Percentiles rank a stretch among this genome's conserved stretches.
Conservation (phyloP, 2,888 invertebrate genomes). For the Zootermopsis nevadensis region DNA sequence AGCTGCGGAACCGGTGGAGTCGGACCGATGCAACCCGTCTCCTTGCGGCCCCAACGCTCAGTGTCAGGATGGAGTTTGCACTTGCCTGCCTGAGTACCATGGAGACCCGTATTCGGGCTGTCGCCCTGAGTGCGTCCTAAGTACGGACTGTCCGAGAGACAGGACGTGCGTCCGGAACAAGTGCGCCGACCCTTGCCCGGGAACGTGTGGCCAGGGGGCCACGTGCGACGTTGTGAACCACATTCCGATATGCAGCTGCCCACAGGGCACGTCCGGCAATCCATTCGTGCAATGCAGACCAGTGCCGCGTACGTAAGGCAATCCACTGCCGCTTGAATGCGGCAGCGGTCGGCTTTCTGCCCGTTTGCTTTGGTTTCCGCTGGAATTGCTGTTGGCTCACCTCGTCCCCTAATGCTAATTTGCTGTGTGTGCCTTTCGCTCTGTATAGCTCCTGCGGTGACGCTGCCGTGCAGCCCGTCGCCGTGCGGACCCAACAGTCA, state of each 20-base stretch:
- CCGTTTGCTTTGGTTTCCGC: neutral
- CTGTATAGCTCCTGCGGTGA: slow-evolving; percentile 62
- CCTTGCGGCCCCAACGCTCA: slow-evolving; percentile 68
- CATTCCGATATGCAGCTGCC: slow-evolving; percentile 81
- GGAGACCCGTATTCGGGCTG: slow-evolving; percentile 76
- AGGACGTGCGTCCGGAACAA: slow-evolving; percentile 79
- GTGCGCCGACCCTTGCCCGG: slow-evolving; percentile 77
- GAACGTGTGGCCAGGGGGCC: slow-evolving; percentile 79
- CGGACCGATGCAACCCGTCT: slow-evolving; percentile 71
- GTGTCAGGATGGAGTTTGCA: slow-evolving; percentile 68
- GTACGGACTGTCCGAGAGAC: slow-evolving; percentile 75
- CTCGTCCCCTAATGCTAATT: neutral
- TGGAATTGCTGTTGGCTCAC: neutral
- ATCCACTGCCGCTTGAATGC: slow-evolving; percentile 43
- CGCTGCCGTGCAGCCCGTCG: slow-evolving; percentile 73
- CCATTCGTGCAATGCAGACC: slow-evolving; percentile 70
- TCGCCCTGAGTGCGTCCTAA: slow-evolving; percentile 82
- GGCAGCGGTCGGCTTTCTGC: slow-evolving; percentile 56
- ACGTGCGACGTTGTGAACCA: slow-evolving; percentile 81
- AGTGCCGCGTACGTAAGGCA: slow-evolving; percentile 58
- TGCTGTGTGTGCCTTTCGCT: slow-evolving; percentile 47
- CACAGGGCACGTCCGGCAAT: slow-evolving; percentile 73
- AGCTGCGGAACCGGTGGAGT: slow-evolving; percentile 58
- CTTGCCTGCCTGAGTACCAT: slow-evolving; percentile 64
- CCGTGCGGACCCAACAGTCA: slow-evolving; percentile 66